Evolutionary conservation across 2,888 invertebrate genomes (phyloP).

Genomic region (Tachina grossa): DNA sequence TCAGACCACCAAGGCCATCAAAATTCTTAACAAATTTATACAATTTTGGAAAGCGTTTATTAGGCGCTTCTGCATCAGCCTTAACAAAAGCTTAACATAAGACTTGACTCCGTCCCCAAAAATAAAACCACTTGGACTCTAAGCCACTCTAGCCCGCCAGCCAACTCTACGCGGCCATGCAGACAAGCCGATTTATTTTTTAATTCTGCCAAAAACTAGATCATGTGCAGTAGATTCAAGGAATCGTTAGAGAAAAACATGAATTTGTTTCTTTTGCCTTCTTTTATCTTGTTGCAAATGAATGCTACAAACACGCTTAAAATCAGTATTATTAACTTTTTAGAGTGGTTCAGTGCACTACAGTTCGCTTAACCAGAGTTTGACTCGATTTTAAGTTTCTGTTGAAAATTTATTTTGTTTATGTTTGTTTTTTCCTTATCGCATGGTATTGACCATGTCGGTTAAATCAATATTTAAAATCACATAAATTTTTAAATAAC

Average conservation of each 20-base stretch:
- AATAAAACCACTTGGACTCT: conserved; percentile 6
- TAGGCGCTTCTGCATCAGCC: too few relatives aligned
- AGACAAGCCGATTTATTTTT: neutral
- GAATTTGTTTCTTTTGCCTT: conserved; percentile 8
- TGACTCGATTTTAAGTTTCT: neutral
- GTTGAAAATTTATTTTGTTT: neutral
- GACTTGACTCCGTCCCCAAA: neutral
- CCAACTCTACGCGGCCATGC: neutral
- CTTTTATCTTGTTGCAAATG: conserved; percentile 42
- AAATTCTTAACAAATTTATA: too few relatives aligned
- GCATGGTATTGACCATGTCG: conserved; percentile 75
- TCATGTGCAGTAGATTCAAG: conserved; percentile 15
- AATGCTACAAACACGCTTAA: conserved; percentile 26
- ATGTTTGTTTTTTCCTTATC: conserved; percentile 74
- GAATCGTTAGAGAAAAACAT: conserved; percentile 40
- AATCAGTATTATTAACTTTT: conserved; percentile 52
- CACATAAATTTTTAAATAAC: conserved; percentile 78
- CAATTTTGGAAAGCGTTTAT: too few relatives aligned
- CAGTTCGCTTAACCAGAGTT: neutral
- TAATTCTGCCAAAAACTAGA: conserved; percentile 40
- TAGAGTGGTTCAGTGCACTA: neutral
- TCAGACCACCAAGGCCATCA: too few relatives aligned
- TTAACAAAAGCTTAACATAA: too few relatives aligned
- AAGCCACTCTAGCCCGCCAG: conserved; percentile 1
- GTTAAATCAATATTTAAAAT: conserved; percentile 83